Percentiles rank a stretch among this genome's conserved stretches.
Conservation (phyloP, 2,113 vertebrate genomes). For the Martes martes region DNA sequence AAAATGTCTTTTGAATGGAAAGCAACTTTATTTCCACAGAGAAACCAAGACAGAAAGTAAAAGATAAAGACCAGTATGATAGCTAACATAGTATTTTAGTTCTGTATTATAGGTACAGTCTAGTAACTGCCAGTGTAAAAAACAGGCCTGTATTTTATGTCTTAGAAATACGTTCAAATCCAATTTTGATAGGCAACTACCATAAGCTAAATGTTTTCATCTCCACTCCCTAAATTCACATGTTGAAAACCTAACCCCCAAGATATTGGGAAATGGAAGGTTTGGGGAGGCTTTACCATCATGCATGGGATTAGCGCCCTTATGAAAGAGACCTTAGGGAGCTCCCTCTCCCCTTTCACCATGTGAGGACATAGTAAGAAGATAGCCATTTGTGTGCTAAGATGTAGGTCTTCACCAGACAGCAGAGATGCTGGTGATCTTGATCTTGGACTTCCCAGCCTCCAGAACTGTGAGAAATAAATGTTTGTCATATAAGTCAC, state of each 20-base stretch:
- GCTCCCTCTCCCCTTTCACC: not conserved
- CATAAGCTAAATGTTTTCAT: not conserved
- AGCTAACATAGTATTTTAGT: not conserved
- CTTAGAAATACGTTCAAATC: not conserved
- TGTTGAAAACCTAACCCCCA: not conserved
- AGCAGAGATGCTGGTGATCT: not conserved
- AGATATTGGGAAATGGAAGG: not conserved
- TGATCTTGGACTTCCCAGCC: not conserved
- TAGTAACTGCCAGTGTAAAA: not conserved
- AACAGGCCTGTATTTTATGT: not conserved
- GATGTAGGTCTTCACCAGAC: not conserved
- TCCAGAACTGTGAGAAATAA: not conserved
- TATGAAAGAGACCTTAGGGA: not conserved
- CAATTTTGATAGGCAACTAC: not conserved
- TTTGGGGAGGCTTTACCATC: not conserved
- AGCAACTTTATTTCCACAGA: slow-evolving; percentile 3
- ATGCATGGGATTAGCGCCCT: not conserved
- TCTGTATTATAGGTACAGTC: not conserved
- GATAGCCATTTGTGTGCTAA: not conserved
- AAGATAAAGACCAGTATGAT: not conserved
- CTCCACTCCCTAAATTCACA: not conserved
- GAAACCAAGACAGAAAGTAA: not conserved
- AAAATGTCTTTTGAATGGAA: not conserved
- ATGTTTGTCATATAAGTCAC: not conserved
- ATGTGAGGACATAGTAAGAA: not conserved